Evolutionary conservation across 2,113 vertebrate genomes (phyloP), one percentile per base, ranked within the genome.

Genomic region (Labeo rohita): DNA sequence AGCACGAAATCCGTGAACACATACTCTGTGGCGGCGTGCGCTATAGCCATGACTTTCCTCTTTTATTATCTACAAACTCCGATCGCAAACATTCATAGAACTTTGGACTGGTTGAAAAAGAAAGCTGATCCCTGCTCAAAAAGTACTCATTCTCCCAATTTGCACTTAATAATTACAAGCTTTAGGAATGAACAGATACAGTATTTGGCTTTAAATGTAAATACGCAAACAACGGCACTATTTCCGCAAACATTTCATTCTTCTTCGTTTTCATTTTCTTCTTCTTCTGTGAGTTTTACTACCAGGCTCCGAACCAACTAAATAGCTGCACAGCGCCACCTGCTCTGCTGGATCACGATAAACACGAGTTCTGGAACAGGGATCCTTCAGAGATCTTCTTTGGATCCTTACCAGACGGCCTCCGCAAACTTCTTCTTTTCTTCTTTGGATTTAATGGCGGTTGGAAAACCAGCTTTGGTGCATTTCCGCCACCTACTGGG

Each of bases 1-100:
- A 88, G 39, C 54, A 88, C 61, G 23, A 88, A 88, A 34, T 88
- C 87, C 16, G 87, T 2, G 68, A 88, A 88, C 43, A 88, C 85
- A 3, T 86, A 88, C 76, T 88, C 85, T 0, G 87, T 88, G 11
- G 87, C 87, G 4, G 83, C 87, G 68, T 39, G 68, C 0, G 87
- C 87, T 54, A 88, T 88, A 0, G 87, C 66, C 87, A 88, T 88
- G 23, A 50, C 79, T 18, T 8, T 6, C 18, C 56, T 10, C 39
- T 4, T 10, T 54, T 36, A 77, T 34, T 2, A 18, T 4, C 28
- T 3, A 49, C 12, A 11, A 52, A 68, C 52, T 36, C 61, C 2
- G 7, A 34, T 81, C 47, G n/a, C 21, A 16, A 79, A 39, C 78
- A 63, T 45, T 0, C 18, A 23, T 0, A 1, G 0, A 8, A 34